Evolutionary conservation across 2,888 invertebrate genomes (phyloP).

Genomic region (Saturnia pavonia): DNA sequence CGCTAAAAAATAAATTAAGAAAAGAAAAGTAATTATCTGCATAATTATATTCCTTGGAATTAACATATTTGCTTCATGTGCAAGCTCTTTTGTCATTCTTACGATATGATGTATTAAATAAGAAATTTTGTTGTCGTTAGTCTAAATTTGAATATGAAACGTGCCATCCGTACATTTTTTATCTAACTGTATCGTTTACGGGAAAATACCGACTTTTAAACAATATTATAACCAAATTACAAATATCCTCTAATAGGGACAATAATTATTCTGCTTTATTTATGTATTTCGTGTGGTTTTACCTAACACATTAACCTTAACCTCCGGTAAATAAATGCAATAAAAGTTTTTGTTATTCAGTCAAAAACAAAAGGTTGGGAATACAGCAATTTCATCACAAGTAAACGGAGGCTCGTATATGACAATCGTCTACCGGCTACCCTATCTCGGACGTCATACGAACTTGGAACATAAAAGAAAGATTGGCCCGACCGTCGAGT

Average conservation of each 20-base stretch:
- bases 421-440: not conserved
- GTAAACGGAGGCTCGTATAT: not conserved
- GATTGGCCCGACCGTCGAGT: slow-evolving; percentile 5
- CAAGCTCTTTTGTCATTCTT: too few species aligned
- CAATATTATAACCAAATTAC: too few species aligned
- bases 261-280: too few species aligned
- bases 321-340: not conserved
- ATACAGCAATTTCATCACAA: not conserved
- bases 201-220: not conserved
- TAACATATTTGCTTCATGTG: too few species aligned
- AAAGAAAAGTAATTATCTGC: too few species aligned
- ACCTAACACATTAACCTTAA: not conserved
- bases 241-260: too few species aligned
- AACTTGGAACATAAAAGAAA: slow-evolving; percentile 8
- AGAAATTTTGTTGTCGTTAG: too few species aligned
- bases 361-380: not conserved
- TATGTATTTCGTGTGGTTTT: not conserved
- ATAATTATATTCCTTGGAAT: too few species aligned
- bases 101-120: too few species aligned
- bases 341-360: not conserved
- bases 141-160: not conserved
- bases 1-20: too few species aligned
- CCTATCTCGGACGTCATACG: slow-evolving; percentile 10
- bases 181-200: not conserved
- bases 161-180: not conserved